A percentile compares a stretch with the other conserved stretches of the same genome.
phyloP scores from a whole-genome alignment of 2,113 vertebrate genomes.

The Scomber japonicus region DNA sequence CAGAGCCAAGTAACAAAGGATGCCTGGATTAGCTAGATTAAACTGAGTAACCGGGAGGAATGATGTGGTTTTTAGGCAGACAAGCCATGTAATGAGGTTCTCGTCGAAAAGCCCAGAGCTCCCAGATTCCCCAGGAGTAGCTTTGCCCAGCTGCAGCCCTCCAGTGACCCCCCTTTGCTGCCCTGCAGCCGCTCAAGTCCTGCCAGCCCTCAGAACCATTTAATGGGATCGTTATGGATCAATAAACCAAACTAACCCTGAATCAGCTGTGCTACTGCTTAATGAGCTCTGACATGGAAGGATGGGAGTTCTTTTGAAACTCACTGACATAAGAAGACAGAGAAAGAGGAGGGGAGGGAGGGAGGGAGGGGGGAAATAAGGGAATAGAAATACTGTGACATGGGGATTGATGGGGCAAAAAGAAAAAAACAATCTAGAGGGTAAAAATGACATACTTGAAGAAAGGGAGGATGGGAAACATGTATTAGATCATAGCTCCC shows the following conservation, averaged over 20 bases:
- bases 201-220: slow-evolving; percentile 58
- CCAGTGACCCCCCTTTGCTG: slow-evolving; percentile 33
- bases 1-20: slow-evolving; percentile 39
- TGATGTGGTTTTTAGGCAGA: slow-evolving; percentile 12
- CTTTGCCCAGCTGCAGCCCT: slow-evolving; percentile 63
- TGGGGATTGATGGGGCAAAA: background rate
- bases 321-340: slow-evolving; percentile 41
- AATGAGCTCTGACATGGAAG: slow-evolving; percentile 74
- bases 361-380: background rate
- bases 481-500: slow-evolving; percentile 25
- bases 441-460: slow-evolving; percentile 4
- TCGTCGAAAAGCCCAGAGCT: slow-evolving; percentile 35
- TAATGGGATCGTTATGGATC: slow-evolving; percentile 78
- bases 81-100: slow-evolving; percentile 59
- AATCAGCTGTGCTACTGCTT: slow-evolving; percentile 60
- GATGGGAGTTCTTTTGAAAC: slow-evolving; percentile 52
- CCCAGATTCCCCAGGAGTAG: slow-evolving; percentile 50
- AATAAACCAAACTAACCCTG: slow-evolving; percentile 72
- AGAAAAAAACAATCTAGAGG: background rate
- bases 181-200: slow-evolving; percentile 39
- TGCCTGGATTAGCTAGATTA: slow-evolving; percentile 37
- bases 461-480: slow-evolving; percentile 22
- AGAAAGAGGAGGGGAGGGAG: background rate
- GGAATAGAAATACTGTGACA: slow-evolving; percentile 24
- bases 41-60: slow-evolving; percentile 22